These are phyloP conservation scores for Noctilio leporinus DNA, from an alignment of 2,113 vertebrate species.

Conservation along the genomic window DNA sequence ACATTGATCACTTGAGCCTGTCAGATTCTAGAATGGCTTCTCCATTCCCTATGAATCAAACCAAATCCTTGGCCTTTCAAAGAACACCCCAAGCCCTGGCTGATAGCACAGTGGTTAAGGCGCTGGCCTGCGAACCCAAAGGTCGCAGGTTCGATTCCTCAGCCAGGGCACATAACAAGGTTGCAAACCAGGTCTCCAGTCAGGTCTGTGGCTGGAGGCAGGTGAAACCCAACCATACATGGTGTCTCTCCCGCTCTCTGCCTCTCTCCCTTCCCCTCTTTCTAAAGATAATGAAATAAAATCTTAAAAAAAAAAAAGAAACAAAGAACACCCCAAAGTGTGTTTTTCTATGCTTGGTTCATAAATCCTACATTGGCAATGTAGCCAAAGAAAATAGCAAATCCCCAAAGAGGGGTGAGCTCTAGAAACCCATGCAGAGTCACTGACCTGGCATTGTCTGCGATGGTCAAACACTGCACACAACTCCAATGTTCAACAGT, in stretches of 20 bases:
- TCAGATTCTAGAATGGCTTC: not conserved
- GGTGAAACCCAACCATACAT: too few species aligned
- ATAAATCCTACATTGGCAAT: not conserved
- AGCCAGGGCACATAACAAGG: too few species aligned
- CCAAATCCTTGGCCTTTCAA: not conserved
- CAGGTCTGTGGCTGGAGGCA: too few species aligned
- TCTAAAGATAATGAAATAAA: too few species aligned
- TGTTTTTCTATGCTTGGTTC: not conserved
- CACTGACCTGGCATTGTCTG: not conserved
- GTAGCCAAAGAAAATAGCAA: not conserved
- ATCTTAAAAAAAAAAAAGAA: too few species aligned
- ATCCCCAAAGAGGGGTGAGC: not conserved
- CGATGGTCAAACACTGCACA: not conserved
- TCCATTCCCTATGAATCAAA: not conserved
- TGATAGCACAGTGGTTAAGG: too few species aligned
- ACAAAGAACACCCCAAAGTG: too few species aligned
- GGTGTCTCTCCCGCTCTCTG: too few species aligned
- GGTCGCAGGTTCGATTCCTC: too few species aligned
- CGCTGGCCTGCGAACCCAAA: too few species aligned
- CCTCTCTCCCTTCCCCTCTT: too few species aligned
- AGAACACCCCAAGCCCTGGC: not conserved
- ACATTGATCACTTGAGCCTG: not conserved
- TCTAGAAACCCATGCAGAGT: not conserved
- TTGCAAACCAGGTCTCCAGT: too few species aligned
- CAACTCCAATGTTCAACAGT: not conserved